Percentiles rank a stretch among this genome's conserved stretches.
These are phyloP conservation scores for Gila orcuttii DNA, from an alignment of 2,113 vertebrate genomes.

Conservation along the genomic window DNA sequence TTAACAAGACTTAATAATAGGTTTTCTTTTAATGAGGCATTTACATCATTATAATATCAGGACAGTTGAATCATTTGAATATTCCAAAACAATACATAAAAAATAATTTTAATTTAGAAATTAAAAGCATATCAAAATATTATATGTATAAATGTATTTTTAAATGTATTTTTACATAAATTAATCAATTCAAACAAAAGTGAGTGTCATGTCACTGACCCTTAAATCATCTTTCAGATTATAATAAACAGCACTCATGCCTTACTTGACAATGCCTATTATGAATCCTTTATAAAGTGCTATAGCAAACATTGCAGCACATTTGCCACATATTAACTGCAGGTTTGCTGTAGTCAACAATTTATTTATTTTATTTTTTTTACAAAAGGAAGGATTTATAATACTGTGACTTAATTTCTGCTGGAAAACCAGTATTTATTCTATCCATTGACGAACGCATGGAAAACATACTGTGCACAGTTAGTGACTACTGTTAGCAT, in stretches of 20 bases:
- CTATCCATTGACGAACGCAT: background rate
- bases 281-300: background rate
- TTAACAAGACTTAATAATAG: too few species aligned
- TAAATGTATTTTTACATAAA: background rate
- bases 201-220: too few species aligned
- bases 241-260: background rate
- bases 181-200: background rate
- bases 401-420: background rate
- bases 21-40: too few species aligned
- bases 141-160: background rate
- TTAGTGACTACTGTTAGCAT: constrained; percentile 3
- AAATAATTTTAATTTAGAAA: background rate
- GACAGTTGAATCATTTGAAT: background rate
- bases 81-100: background rate
- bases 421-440: background rate
- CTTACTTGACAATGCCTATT: background rate
- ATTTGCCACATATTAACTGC: background rate
- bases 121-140: background rate
- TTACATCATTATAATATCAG: too few species aligned
- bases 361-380: background rate
- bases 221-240: background rate
- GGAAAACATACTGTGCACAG: background rate
- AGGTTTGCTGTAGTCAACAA: background rate
- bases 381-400: background rate
- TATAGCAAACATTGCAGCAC: background rate